Base-by-base conservation (phyloP, 2,888 invertebrate species). In the Empis livida region DNA sequence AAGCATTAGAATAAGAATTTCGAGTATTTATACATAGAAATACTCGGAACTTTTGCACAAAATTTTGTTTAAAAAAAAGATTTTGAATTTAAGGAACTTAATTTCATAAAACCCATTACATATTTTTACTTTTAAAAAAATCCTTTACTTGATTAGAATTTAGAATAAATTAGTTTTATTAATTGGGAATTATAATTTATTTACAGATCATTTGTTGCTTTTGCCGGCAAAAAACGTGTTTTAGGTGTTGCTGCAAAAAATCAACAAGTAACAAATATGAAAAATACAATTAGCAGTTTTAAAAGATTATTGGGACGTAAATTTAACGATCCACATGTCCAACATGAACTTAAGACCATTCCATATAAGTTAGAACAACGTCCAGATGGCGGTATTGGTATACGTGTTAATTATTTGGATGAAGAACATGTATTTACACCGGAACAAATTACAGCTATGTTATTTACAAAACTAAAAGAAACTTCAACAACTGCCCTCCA, bases 201-300 rank as follows among this genome's bases (percentile, higher is more conserved):
- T 71, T 77, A 31, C 71, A 99, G 97, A 72, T 82, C 96, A 73
- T 96, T 82, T 73, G 88, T 99, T 47, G 94, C 96, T 17, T 94
- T 99, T 73, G 89, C 89, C 61, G 83, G 84, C 53, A 92, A 88
- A 67, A 89, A 87, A 64, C 82, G 99, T 58, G 84, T 89, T 61
- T 79, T 99, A 67, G 99, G 99, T 49, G 93, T 93, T 37, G 89
- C 95, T 41, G 97, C 97, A 49, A 95, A 93, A 68, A 95, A 94
- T 65, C 94, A 96, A 70, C 84, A 88, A 74, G 86, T 94, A 46
- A 94, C 95, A 59, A 99, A 99, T 67, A 84, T 95, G 80, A 92
- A 91, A 70, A 97, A 96, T 68, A 99, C 99, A 52, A 80, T 97
- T 49, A 84, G 83, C 71, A 87, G 89, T 51, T 91, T 97, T 70